Evolutionary conservation across 2,797 vertebrate species (phyloP).

Genomic region (Clangula hyemalis): DNA sequence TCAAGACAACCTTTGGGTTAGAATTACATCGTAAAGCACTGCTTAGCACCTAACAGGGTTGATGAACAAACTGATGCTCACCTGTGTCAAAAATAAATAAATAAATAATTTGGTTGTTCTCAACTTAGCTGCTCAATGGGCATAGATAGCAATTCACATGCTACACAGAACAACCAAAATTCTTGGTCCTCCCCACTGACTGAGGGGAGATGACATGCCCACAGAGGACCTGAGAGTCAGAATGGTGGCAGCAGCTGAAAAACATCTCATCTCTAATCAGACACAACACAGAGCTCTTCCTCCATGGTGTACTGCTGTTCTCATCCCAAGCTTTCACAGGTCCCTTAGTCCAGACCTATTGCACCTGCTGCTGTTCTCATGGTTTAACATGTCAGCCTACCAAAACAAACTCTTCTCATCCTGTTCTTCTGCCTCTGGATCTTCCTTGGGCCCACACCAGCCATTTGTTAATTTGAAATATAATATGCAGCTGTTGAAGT

Average conservation of each 20-base stretch:
- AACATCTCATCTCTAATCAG: accelerated
- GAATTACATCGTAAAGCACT: neutral
- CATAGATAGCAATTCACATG: neutral
- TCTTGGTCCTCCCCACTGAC: neutral
- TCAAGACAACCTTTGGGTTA: neutral
- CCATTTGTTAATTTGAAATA: neutral
- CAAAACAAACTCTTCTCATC: neutral
- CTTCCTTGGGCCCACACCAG: neutral
- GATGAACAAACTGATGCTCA: neutral
- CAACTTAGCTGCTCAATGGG: neutral
- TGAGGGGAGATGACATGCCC: neutral
- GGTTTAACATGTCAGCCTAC: neutral
- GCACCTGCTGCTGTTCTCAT: neutral
- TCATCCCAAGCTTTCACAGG: neutral
- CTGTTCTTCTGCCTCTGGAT: neutral
- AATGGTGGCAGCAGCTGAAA: neutral
- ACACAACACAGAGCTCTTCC: neutral
- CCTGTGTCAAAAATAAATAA: neutral
- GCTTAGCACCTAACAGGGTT: neutral
- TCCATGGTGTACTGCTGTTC: neutral
- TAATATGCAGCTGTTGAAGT: neutral
- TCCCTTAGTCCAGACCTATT: neutral
- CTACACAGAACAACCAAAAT: neutral
- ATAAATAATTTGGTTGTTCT: neutral
- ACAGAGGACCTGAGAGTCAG: neutral